phyloP scores from a whole-genome alignment of 2,888 invertebrate species.

The Melieria crassipennis region DNA sequence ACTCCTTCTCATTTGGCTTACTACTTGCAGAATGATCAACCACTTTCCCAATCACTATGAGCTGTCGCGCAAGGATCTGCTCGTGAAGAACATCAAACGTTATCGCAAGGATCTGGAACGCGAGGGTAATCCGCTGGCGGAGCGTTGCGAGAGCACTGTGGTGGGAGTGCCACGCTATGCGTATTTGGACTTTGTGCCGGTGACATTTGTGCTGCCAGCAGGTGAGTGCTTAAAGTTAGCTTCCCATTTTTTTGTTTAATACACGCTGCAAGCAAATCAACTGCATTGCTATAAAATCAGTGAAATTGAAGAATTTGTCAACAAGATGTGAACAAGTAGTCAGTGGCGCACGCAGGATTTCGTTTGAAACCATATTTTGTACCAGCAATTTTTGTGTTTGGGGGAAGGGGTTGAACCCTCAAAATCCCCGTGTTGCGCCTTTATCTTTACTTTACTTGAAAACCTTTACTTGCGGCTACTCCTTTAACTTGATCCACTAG shows the following conservation, averaged over 20 bases:
- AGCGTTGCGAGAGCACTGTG: constrained; percentile 69
- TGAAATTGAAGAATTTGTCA: too few relatives aligned
- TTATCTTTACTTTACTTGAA: too few relatives aligned
- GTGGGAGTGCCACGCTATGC: constrained; percentile 78
- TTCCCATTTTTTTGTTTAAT: background rate
- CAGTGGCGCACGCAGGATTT: too few relatives aligned
- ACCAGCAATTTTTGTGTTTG: too few relatives aligned
- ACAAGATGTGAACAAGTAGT: too few relatives aligned
- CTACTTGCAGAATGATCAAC: constrained; percentile 74
- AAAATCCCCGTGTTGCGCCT: too few relatives aligned
- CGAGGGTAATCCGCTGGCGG: constrained; percentile 87
- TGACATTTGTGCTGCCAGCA: constrained; percentile 92
- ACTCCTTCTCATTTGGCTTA: background rate
- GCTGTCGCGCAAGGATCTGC: constrained; percentile 91
- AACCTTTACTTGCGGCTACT: too few relatives aligned
- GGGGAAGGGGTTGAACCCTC: too few relatives aligned
- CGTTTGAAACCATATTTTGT: too few relatives aligned
- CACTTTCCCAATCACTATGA: constrained; percentile 98
- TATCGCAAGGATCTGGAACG: constrained; percentile 93
- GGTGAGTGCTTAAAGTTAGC: constrained; percentile 34
- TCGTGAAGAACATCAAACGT: constrained; percentile 95
- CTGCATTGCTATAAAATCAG: too few relatives aligned
- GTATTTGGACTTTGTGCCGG: constrained; percentile 90
- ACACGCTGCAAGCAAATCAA: too few relatives aligned
- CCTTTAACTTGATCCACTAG: too few relatives aligned